Conservation (phyloP, 2,888 invertebrate species). For the Nymphalis urticae region DNA sequence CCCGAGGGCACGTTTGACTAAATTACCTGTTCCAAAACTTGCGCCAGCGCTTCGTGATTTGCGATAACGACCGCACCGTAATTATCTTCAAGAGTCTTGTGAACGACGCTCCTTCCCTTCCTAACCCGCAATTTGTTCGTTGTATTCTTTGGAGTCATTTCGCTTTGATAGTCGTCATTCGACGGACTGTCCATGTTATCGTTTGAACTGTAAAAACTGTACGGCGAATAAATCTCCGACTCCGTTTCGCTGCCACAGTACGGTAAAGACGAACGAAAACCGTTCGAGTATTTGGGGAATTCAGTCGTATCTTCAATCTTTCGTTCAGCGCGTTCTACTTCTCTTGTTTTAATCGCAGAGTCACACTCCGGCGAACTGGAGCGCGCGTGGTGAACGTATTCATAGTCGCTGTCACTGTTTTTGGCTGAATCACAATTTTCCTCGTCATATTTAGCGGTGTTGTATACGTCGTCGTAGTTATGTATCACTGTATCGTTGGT, state of each 20-base stretch:
- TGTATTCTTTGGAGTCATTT: conserved; percentile 72
- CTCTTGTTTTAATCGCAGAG: conserved; percentile 77
- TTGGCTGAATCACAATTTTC: conserved; percentile 74
- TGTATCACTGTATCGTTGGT: conserved; percentile 74
- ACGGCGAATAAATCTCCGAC: conserved; percentile 91
- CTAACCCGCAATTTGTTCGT: conserved; percentile 87
- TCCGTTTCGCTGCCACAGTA: conserved; percentile 92
- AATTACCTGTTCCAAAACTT: conserved; percentile 92
- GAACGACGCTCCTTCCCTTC: conserved; percentile 91
- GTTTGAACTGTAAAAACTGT: conserved; percentile 86
- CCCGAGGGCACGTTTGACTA: conserved; percentile 29
- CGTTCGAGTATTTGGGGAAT: conserved; percentile 82
- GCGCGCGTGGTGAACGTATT: conserved; percentile 84
- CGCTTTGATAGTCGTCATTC: conserved; percentile 72
- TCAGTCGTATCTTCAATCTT: conserved; percentile 68
- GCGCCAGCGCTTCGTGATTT: conserved; percentile 94
- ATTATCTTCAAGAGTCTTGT: conserved; percentile 93
- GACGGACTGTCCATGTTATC: conserved; percentile 77
- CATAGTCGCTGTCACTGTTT: conserved; percentile 83
- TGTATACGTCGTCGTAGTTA: conserved; percentile 78
- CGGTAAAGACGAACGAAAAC: conserved; percentile 85
- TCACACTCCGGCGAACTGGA: conserved; percentile 87
- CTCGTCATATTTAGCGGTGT: conserved; percentile 72
- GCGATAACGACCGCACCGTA: conserved; percentile 94
- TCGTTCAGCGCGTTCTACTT: conserved; percentile 58